Evolutionary conservation across 2,888 invertebrate species (phyloP).

Genomic region (Fabriciana adippe): DNA sequence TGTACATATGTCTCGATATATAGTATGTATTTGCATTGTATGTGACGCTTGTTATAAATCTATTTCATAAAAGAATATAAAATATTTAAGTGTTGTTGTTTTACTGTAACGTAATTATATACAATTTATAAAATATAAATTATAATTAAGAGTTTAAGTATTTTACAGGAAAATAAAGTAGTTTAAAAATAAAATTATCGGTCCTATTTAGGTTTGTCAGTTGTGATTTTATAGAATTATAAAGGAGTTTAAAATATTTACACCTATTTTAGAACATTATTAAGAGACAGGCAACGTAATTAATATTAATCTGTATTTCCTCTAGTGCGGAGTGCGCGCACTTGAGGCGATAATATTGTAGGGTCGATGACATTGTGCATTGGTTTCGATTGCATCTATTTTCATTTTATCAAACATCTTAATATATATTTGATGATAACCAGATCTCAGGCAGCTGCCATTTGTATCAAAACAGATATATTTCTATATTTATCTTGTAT

Average conservation of each 20-base stretch:
- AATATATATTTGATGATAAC: conserved; percentile 15
- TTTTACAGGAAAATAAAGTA: too few species aligned
- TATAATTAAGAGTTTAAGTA: too few species aligned
- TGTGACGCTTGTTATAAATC: too few species aligned
- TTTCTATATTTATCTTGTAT: background rate
- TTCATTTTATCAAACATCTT: conserved; percentile 30
- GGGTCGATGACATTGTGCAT: conserved; percentile 43
- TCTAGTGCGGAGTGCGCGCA: conserved; percentile 39
- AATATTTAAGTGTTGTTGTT: too few species aligned
- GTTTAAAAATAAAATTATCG: too few species aligned
- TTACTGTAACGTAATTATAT: too few species aligned
- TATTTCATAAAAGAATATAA: too few species aligned
- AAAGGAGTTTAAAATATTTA: background rate
- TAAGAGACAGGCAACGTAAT: conserved; percentile 39
- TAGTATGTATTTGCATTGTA: too few species aligned
- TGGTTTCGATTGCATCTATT: conserved; percentile 37
- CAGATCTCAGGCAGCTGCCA: background rate
- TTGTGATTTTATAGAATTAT: background rate
- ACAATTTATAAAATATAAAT: too few species aligned
- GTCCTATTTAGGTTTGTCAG: background rate
- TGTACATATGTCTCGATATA: too few species aligned
- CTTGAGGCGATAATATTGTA: conserved; percentile 39
- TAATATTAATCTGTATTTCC: conserved; percentile 52
- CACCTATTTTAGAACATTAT: conserved; percentile 12
- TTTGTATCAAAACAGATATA: conserved; percentile 1